Conservation (phyloP, 1,140 invertebrate genomes). For the Maniola jurtina region DNA sequence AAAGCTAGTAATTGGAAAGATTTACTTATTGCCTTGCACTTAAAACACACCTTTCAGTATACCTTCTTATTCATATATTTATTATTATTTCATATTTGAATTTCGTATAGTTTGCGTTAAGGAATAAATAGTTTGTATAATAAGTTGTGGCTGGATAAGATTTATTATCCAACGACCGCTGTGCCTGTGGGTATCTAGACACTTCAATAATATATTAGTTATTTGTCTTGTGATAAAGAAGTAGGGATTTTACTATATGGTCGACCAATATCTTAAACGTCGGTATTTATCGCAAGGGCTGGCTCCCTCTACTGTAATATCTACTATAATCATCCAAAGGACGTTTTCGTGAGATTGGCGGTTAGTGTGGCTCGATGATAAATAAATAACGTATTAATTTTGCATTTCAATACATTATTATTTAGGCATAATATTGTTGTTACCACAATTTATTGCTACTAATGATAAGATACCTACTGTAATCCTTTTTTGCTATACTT, state of each 20-base stretch:
- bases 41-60: too few species aligned
- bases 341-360: slow-evolving; percentile 16
- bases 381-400: slow-evolving; percentile 42
- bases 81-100: too few species aligned
- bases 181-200: too few species aligned
- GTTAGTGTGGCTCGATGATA: slow-evolving; percentile 36
- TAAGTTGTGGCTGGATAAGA: too few species aligned
- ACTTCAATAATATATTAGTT: slow-evolving; percentile 40
- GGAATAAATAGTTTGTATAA: too few species aligned
- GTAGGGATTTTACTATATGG: slow-evolving; percentile 58
- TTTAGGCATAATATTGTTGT: slow-evolving; percentile 43
- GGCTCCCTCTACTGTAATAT: slow-evolving; percentile 53
- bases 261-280: slow-evolving; percentile 67
- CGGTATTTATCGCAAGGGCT: slow-evolving; percentile 60
- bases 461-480: slow-evolving; percentile 15
- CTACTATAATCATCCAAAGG: slow-evolving; percentile 19
- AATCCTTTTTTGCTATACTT: slow-evolving; percentile 20
- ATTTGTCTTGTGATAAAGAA: slow-evolving; percentile 72
- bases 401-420: slow-evolving; percentile 67
- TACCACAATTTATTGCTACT: slow-evolving; percentile 45
- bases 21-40: too few species aligned
- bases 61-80: too few species aligned
- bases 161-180: too few species aligned
- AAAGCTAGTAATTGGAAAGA: too few species aligned
- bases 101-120: too few species aligned